Conservation (phyloP, 2,113 vertebrate genomes). For the Catharus fuscescens region DNA sequence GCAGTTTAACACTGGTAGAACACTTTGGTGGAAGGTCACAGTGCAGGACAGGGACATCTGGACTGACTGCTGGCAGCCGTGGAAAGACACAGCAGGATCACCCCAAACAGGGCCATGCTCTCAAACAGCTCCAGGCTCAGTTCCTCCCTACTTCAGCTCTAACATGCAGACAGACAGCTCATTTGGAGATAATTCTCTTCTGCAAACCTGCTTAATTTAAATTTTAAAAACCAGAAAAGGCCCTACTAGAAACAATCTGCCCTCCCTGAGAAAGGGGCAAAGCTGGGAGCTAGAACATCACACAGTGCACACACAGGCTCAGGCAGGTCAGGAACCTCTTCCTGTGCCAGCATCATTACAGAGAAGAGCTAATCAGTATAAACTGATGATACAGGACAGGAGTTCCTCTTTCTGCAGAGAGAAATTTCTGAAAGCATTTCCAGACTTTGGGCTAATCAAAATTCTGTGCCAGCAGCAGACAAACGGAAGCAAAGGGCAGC, state of each 20-base stretch:
- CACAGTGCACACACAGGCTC: background rate
- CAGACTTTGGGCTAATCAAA: background rate
- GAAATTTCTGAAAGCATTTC: background rate
- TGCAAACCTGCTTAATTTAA: background rate
- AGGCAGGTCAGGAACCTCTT: background rate
- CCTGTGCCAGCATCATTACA: background rate
- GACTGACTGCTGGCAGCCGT: background rate
- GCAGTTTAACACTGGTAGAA: background rate
- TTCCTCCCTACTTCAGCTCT: background rate
- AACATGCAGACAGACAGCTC: background rate
- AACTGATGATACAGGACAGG: background rate
- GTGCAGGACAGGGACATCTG: background rate
- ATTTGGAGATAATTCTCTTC: background rate
- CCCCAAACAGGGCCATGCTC: accelerated
- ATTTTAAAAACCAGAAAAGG: background rate
- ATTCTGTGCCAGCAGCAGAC: background rate
- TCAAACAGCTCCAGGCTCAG: background rate
- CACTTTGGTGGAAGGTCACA: background rate
- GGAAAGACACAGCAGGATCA: background rate
- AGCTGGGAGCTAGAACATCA: background rate
- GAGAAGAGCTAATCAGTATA: background rate
- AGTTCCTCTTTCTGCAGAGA: background rate
- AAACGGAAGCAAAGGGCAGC: background rate
- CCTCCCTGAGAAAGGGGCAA: background rate
- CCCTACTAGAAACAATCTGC: background rate